Conservation (phyloP, 2,888 invertebrate genomes). For the Lithophane ornitopus region DNA sequence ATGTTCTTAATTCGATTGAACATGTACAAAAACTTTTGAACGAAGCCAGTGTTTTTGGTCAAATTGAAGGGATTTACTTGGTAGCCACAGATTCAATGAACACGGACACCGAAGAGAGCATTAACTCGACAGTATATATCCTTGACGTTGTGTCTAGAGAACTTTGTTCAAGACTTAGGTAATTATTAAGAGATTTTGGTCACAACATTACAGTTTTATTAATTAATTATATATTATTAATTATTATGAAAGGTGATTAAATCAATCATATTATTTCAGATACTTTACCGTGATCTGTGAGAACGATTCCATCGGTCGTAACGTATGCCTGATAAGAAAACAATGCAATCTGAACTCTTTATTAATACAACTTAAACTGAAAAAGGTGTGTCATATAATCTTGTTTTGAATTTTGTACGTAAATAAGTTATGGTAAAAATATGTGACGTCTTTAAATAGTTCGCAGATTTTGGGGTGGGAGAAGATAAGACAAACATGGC, state of each 20-base stretch:
- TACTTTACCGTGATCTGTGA: background rate
- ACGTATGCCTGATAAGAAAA: constrained; percentile 15
- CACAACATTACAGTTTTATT: background rate
- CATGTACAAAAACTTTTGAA: background rate
- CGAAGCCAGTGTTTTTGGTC: background rate
- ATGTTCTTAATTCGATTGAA: background rate
- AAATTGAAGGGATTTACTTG: constrained; percentile 7
- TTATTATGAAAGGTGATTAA: no score
- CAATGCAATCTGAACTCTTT: constrained; percentile 16
- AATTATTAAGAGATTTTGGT: background rate
- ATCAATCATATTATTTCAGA: constrained; percentile 9
- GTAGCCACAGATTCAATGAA: background rate
- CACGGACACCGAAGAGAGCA: background rate
- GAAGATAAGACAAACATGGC: no score
- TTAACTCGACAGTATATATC: background rate
- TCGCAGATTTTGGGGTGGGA: no score
- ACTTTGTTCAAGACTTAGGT: constrained; percentile 7
- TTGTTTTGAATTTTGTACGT: no score
- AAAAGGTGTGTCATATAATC: constrained; percentile 1
- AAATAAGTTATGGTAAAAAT: no score
- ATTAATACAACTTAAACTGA: constrained; percentile 4
- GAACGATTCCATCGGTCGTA: constrained; percentile 3
- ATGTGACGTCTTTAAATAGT: no score
- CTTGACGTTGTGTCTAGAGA: constrained; percentile 9
- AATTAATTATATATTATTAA: no score